Evolutionary conservation across 1,140 invertebrate genomes (phyloP).

Genomic region (Lucilia cuprina): DNA sequence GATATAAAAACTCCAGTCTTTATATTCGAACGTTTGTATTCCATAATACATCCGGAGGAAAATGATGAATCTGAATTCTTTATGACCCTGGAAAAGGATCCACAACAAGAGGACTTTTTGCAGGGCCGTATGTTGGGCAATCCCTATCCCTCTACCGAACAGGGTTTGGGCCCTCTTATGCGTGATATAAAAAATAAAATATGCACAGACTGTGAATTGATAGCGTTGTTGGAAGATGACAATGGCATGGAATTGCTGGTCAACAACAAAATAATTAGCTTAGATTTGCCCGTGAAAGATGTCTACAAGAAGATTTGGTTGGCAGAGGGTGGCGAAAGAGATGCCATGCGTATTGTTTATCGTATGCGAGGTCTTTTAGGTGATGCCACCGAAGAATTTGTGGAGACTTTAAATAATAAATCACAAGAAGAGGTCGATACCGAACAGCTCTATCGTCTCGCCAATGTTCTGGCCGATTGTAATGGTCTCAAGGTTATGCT

Average conservation of each 20-base stretch:
- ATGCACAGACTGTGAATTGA: constrained; percentile 95
- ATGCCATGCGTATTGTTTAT: constrained; percentile 98
- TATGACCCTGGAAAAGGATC: constrained; percentile 95
- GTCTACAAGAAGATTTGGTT: constrained; percentile 90
- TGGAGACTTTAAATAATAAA: constrained; percentile 88
- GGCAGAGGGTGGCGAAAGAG: constrained; percentile 82
- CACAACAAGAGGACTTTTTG: constrained; percentile 97
- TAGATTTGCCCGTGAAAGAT: constrained; percentile 95
- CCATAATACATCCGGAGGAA: constrained; percentile 97
- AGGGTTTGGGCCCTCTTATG: constrained; percentile 95
- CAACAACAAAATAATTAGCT: constrained; percentile 97
- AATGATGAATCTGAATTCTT: constrained; percentile 97
- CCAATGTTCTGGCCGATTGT: constrained; percentile 77
- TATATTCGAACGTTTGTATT: constrained; percentile 96
- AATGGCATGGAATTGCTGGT: constrained; percentile 99
- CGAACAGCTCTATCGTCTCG: constrained; percentile 87
- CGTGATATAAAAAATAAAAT: constrained; percentile 98
- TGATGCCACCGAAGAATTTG: constrained; percentile 98
- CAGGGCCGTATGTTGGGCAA: constrained; percentile 97
- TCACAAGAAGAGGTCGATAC: constrained; percentile 91
- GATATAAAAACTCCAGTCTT: constrained; percentile 97
- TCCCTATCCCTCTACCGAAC: constrained; percentile 93
- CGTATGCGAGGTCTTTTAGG: constrained; percentile 95
- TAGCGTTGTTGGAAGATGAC: constrained; percentile 95
- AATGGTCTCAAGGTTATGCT: constrained; percentile 86